Conservation (phyloP, 2,113 vertebrate species). For the Cyphomyrus discorhynchus region DNA sequence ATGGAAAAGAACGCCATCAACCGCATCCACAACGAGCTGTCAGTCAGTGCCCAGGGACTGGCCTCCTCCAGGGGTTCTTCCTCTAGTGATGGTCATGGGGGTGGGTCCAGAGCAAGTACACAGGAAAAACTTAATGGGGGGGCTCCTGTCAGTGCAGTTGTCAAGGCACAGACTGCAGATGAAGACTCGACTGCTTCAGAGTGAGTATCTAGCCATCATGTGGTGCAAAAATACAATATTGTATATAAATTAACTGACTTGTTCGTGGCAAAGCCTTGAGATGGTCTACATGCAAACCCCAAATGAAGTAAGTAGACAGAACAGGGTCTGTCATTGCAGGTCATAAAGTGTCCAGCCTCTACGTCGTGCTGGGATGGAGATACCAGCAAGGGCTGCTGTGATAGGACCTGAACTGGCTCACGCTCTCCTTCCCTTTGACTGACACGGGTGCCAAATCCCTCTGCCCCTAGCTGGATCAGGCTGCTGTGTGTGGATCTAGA, state of each 20-base stretch:
- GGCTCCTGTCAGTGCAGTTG: slow-evolving; percentile 68
- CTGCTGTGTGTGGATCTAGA: not conserved
- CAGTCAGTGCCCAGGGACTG: slow-evolving; percentile 44
- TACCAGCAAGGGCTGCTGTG: not conserved
- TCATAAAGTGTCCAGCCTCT: slow-evolving; percentile 37
- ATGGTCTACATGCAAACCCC: slow-evolving; percentile 28
- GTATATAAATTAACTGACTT: too few relatives aligned
- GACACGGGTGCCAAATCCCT: not conserved
- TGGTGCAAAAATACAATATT: not conserved
- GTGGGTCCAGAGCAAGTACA: slow-evolving; percentile 49
- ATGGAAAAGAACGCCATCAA: slow-evolving; percentile 71
- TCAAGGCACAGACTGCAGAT: slow-evolving; percentile 72
- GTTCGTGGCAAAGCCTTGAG: slow-evolving; percentile 43
- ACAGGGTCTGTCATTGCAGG: slow-evolving; percentile 61
- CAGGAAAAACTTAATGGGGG: slow-evolving; percentile 72
- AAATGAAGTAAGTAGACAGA: slow-evolving; percentile 31
- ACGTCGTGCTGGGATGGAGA: slow-evolving; percentile 25
- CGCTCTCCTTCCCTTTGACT: not conserved
- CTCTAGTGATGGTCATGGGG: slow-evolving; percentile 55
- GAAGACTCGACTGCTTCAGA: slow-evolving; percentile 89
- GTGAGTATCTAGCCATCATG: slow-evolving; percentile 64
- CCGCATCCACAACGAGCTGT: slow-evolving; percentile 61
- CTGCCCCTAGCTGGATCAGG: not conserved
- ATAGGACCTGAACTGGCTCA: not conserved
- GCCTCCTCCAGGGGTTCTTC: slow-evolving; percentile 66